phyloP scores from a whole-genome alignment of 1,140 invertebrate species.

The Bombus polaris region DNA sequence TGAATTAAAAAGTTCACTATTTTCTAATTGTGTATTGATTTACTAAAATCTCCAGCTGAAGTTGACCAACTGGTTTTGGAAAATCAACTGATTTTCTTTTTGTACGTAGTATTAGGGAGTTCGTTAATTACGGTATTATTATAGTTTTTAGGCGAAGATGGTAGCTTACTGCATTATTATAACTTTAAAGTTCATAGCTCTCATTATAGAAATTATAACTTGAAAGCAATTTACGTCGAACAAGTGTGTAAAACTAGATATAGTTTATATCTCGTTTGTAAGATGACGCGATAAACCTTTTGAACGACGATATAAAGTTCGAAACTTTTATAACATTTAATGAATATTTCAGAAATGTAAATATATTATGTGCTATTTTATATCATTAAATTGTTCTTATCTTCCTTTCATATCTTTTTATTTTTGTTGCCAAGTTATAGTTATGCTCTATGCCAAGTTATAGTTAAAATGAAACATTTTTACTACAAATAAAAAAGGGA shows the following conservation, averaged over 20 bases:
- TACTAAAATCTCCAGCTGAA: not conserved
- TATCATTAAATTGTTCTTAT: too few relatives aligned
- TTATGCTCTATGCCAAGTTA: too few relatives aligned
- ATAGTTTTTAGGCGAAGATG: not conserved
- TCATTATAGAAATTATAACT: constrained; percentile 1
- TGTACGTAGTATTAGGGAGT: not conserved
- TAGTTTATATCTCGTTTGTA: not conserved
- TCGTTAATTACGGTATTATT: not conserved
- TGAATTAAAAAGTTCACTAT: not conserved
- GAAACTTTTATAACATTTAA: not conserved
- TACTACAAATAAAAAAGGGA: too few relatives aligned
- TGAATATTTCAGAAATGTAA: not conserved
- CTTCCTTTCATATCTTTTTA: too few relatives aligned
- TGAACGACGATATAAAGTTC: not conserved
- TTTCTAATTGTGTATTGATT: not conserved
- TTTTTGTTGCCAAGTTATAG: too few relatives aligned
- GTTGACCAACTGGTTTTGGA: too few relatives aligned
- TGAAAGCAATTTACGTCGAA: not conserved
- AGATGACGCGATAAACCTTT: not conserved
- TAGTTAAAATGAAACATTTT: too few relatives aligned
- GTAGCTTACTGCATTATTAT: not conserved
- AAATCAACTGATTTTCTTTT: not conserved
- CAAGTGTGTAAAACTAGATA: not conserved
- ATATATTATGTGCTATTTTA: too few relatives aligned
- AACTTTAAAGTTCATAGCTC: not conserved